A percentile compares a stretch with the other conserved stretches of the same genome.
phyloP scores from a whole-genome alignment of 1,140 invertebrate genomes.

The Lucilia sericata region DNA sequence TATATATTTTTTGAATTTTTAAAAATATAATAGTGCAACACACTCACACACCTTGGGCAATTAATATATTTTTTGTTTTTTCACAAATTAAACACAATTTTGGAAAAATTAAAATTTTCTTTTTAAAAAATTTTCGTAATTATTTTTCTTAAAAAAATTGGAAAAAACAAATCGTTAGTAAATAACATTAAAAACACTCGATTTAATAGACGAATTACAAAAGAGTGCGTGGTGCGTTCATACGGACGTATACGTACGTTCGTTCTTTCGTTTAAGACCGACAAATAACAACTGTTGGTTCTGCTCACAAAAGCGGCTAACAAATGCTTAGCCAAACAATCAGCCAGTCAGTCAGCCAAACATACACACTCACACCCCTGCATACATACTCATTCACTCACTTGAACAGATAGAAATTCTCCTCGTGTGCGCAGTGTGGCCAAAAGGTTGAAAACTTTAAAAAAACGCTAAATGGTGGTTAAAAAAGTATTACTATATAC shows the following conservation, averaged over 20 bases:
- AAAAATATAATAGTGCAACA: neutral
- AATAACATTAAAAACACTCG: neutral
- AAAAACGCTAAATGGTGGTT: no score
- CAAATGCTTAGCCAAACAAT: neutral
- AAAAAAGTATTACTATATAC: no score
- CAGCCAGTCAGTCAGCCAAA: neutral
- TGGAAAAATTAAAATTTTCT: neutral
- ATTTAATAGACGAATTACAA: neutral
- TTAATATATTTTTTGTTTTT: neutral
- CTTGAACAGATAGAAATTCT: neutral
- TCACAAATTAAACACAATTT: neutral
- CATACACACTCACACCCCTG: slow-evolving; percentile 32
- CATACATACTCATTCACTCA: slow-evolving; percentile 46
- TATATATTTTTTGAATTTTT: neutral
- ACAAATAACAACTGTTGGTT: slow-evolving; percentile 40
- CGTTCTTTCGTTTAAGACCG: slow-evolving; percentile 37
- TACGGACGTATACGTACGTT: slow-evolving; percentile 31
- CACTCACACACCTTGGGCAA: neutral
- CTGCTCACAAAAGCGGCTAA: slow-evolving; percentile 1
- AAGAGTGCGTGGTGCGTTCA: neutral
- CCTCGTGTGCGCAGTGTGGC: no score
- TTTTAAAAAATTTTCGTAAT: neutral
- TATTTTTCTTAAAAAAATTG: no score
- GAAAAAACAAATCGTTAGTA: neutral
- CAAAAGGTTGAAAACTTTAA: no score